Percentiles rank a stretch among this genome's conserved stretches.
phyloP scores from a whole-genome alignment of 2,113 vertebrate genomes.

The Sander vitreus region DNA sequence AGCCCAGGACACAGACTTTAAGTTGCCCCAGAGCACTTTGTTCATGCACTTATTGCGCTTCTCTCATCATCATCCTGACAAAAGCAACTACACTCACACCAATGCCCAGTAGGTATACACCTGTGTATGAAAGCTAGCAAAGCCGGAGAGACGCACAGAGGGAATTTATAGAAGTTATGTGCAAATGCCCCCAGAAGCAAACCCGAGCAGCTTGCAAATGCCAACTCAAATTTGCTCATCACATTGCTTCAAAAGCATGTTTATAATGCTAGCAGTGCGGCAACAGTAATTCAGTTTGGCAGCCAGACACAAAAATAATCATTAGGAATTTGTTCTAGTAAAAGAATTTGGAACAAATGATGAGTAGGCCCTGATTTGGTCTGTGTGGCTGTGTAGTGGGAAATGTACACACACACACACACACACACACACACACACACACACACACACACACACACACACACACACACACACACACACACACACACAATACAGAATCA shows the following conservation, averaged over 20 bases:
- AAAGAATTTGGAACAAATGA: conserved; percentile 43
- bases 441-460: not conserved
- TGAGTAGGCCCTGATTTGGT: conserved; percentile 43
- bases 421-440: conserved; percentile 2
- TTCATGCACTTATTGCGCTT: conserved; percentile 11
- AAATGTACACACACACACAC: conserved; percentile 13
- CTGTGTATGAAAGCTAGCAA: not conserved
- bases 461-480: conserved; percentile 9
- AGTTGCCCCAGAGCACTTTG: conserved; percentile 10
- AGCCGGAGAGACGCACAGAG: not conserved
- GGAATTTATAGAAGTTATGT: conserved; percentile 10
- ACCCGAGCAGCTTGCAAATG: conserved; percentile 47
- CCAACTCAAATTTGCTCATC: conserved; percentile 42
- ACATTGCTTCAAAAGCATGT: conserved; percentile 45
- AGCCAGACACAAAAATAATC: conserved; percentile 25
- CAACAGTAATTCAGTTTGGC: conserved; percentile 30
- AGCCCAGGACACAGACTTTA: conserved; percentile 31
- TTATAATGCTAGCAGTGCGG: conserved; percentile 25
- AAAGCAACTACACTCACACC: not conserved
- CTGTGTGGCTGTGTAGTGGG: conserved; percentile 14
- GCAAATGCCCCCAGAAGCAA: conserved; percentile 36
- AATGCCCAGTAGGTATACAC: not conserved
- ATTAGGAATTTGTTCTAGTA: conserved; percentile 43
- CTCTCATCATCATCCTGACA: not conserved
- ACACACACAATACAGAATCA: not conserved